Evolutionary conservation across 2,888 invertebrate genomes (phyloP), one percentile per base, ranked within the genome.

Genomic region (Drosophila diplacantha): DNA sequence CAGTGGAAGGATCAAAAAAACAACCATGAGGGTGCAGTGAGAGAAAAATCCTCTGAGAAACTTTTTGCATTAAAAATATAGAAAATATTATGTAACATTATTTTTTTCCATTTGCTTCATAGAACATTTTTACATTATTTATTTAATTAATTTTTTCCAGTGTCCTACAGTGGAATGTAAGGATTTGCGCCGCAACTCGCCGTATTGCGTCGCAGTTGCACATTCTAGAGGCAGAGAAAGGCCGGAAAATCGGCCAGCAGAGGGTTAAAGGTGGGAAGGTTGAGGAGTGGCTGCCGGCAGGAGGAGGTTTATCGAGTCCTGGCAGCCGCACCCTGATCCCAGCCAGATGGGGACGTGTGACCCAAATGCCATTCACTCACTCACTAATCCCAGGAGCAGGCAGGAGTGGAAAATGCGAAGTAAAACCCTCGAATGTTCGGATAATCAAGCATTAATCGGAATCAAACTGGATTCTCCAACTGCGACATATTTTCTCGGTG

Each of bases 141-240:
- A 12, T 1, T 26, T 18, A 0, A 14, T 8, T 2, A 5, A 0
- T 44, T 46, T 31, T 35, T 35, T 14, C 11, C 43, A 46, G 58
- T 55, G 58, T 24, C n/a, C 2, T 8, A 31, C 11, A 16, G 39
- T 26, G 29, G 16, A 35, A 20, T 57, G 12, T 37, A 61, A 67
- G 61, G 64, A 72, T 69, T 69, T 72, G 61, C 71, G 72, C 55
- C 73, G 73, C 70, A 61, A 55, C 52, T 49, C 39, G 29, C 59
- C 61, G 59, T 41, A 72, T 71, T 71, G 71, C 72, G 71, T 32
- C 68, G 68, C 24, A 53, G 43, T 59, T 66, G 66, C 65, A 41
- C 41, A 52, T 58, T 31, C 18, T 24, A 52, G 47, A 29, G 52
- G 52, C 31, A 47, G 18, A 51, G 37, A 29, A 55, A 50, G 24